Evolutionary conservation across 2,797 vertebrate genomes (phyloP).

Genomic region (Trematomus bernacchii): DNA sequence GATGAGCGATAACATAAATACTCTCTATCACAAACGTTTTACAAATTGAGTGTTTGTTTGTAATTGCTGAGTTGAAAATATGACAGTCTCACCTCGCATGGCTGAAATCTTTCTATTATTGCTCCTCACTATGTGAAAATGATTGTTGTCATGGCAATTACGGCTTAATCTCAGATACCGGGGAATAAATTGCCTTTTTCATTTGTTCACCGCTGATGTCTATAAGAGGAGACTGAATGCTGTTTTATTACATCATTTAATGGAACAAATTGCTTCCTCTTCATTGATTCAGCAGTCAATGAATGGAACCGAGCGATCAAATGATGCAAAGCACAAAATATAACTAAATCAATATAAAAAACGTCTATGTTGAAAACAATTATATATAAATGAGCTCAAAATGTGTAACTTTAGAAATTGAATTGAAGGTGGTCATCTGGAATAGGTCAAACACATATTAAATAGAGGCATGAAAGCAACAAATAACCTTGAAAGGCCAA

Average conservation of each 20-base stretch:
- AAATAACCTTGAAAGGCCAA: constrained; percentile 40
- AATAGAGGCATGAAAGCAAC: neutral
- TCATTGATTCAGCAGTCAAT: constrained; percentile 10
- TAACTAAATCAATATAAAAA: neutral
- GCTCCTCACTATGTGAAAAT: constrained; percentile 56
- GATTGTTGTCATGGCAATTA: constrained; percentile 76
- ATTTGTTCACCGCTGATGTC: constrained; percentile 24
- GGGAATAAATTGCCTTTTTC: constrained; percentile 58
- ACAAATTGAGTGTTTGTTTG: constrained; percentile 41
- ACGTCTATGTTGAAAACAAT: neutral
- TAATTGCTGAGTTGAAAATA: constrained; percentile 59
- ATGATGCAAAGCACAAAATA: neutral
- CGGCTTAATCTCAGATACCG: constrained; percentile 60
- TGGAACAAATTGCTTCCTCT: constrained; percentile 23
- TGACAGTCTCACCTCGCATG: constrained; percentile 42
- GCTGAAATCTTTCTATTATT: constrained; percentile 70
- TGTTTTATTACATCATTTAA: constrained; percentile 34
- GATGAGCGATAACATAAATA: constrained; percentile 47
- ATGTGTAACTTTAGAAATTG: neutral
- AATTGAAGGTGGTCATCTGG: neutral
- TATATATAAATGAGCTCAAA: neutral
- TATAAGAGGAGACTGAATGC: constrained; percentile 1
- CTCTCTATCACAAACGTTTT: constrained; percentile 10
- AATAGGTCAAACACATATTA: neutral
- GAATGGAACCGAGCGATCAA: constrained; percentile 24